Base-by-base conservation (phyloP, 2,113 vertebrate genomes). In the Megaceryle torquata region DNA sequence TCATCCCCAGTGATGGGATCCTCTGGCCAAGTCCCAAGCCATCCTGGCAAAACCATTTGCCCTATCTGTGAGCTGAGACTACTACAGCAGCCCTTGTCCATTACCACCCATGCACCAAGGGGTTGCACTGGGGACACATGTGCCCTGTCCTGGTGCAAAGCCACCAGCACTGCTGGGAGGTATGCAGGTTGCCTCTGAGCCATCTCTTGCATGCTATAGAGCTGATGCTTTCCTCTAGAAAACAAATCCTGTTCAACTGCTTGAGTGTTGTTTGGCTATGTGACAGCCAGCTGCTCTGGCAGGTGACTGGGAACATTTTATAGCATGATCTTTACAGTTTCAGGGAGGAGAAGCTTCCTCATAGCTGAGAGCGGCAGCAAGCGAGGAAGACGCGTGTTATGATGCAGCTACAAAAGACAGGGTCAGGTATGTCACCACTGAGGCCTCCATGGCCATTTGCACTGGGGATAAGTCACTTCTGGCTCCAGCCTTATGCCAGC, bases 271-370 rank as follows among this genome's bases (percentile, higher is more conserved):
- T 22, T 92, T 96, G 95, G 95, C 94, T 50, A 46, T 28, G 71
- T 96, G 95, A 88, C 89, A 94, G 70, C 87, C 87, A 87, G 87
- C 64, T 87, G 91, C 91, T 76, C 91, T 85, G 95, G 89, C 91
- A 93, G 91, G 85, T 82, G 94, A 93, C 84, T n/a, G 71, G 91
- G 78, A 96, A 88, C 60, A 39, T 65, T 43, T 77, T 74, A 75
- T 93, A 83, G 95, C 80, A 54, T 0, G 82, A 77, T 70, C 80
- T 76, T 64, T 25, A 10, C 57, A 59, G 95, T 96, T 96, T 96
- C 95, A 96, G 92, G 92, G 93, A 96, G 85, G 91, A 95, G 94
- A 96, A 95, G 89, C 87, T 96, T 96, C 93, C 94, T 96, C 91
- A 94, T 93, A 91, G 93, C 91, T 89, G 64, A 86, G 26, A 91